Evolutionary conservation across 1,140 invertebrate species (phyloP), one percentile per base, ranked within the genome.

Genomic region (Aporrectodea caliginosa): DNA sequence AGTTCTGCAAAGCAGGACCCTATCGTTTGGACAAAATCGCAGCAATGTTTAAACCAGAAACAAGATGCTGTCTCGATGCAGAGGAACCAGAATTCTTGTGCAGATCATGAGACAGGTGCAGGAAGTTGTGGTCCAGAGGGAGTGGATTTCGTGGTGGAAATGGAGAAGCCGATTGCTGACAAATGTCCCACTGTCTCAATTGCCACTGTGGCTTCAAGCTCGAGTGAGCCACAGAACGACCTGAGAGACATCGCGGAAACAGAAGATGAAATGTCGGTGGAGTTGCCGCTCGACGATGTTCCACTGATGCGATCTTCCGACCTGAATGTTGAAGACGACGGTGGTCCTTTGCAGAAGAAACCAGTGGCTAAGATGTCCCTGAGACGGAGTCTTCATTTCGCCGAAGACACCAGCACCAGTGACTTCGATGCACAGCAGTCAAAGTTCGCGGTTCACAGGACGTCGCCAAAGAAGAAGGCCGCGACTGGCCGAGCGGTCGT

Each of bases 1-100:
- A 69, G 73, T 72, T 75, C 76, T 35, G 92, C 93, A 83, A 91
- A 93, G 85, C 88, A 93, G 82, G 92, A 93, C 22, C 43, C 22
- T 6, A 12, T 58, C 22, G 43, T 58, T 58, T 58, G 43, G 43
- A 6, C 43, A 12, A 6, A 58, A 22, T n/a, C n/a, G n/a, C n/a
- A n/a, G n/a, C n/a, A n/a, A n/a, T n/a, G n/a, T n/a, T n/a, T n/a
- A n/a, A 58, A 58, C 22, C 6, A 58, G 43, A 58, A 22, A 22
- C 43, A 58, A 22, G 6, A 6, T 6, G 22, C 6, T 22, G 43
- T 6, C 43, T 58, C 43, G 6, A 58, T 58, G 43, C 6, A 12
- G 6, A 6, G 22, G 43, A 12, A 12, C 43, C 6, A 22, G 22
- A 58, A 58, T 58, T 6, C 43, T 58, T 6, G 6, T 22, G 43